A percentile compares a stretch with the other conserved stretches of the same genome.
phyloP scores from a whole-genome alignment of 2,888 invertebrate genomes.

The Eurytoma californica region DNA sequence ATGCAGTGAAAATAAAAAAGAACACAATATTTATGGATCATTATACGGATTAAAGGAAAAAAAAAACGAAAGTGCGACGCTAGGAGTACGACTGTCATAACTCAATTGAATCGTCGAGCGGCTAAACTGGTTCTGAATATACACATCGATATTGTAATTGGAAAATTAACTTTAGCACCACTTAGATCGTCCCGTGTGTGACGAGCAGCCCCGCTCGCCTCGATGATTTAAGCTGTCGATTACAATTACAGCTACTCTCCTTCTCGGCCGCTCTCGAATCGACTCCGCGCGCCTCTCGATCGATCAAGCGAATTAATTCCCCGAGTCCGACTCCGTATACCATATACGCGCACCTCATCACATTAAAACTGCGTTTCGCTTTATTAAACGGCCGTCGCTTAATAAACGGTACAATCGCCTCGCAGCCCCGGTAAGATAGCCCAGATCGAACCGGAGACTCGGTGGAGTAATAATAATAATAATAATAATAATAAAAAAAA shows the following conservation, averaged over 20 bases:
- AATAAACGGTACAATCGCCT: slow-evolving; percentile 27
- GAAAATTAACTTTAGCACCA: slow-evolving; percentile 42
- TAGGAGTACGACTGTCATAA: slow-evolving; percentile 14
- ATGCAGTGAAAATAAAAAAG: no score
- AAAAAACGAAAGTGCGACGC: neutral
- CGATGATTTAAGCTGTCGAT: slow-evolving; percentile 42
- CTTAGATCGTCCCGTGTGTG: slow-evolving; percentile 36
- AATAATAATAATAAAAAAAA: no score
- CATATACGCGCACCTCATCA: slow-evolving; percentile 1
- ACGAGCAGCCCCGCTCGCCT: slow-evolving; percentile 18
- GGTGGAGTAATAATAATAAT: no score
- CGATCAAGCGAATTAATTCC: slow-evolving; percentile 47
- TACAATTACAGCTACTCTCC: slow-evolving; percentile 32
- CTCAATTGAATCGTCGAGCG: slow-evolving; percentile 20
- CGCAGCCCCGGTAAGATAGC: slow-evolving; percentile 25
- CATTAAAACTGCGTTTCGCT: slow-evolving; percentile 41
- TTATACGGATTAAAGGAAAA: neutral
- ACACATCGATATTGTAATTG: slow-evolving; percentile 23
- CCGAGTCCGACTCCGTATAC: slow-evolving; percentile 1
- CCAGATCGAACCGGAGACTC: neutral
- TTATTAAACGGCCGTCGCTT: slow-evolving; percentile 37
- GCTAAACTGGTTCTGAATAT: slow-evolving; percentile 12
- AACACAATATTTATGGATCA: neutral
- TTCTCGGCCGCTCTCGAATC: neutral
- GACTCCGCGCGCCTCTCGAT: slow-evolving; percentile 14